phyloP scores from a whole-genome alignment of 2,113 vertebrate species.

The Notothenia rossii region DNA sequence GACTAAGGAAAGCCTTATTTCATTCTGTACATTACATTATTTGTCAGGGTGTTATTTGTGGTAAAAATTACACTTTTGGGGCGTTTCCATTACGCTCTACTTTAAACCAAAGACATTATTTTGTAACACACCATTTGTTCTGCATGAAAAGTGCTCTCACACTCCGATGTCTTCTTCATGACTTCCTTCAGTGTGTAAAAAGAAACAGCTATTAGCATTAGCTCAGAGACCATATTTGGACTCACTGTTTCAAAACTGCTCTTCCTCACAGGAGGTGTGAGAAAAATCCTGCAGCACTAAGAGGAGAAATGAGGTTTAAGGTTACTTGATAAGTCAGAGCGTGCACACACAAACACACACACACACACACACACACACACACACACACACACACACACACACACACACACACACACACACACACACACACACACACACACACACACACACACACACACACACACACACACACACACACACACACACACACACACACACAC shows the following conservation, averaged over 20 bases:
- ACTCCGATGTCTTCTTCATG: not conserved
- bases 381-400: conserved; percentile 32
- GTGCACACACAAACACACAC: conserved; percentile 38
- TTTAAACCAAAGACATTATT: not conserved
- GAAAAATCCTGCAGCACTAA: conserved; percentile 33
- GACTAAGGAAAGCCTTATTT: no score
- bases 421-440: conserved; percentile 22
- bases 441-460: no score
- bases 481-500: no score
- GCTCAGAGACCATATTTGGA: not conserved
- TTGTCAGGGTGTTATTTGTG: no score
- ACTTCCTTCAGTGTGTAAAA: not conserved
- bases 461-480: no score
- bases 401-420: conserved; percentile 39
- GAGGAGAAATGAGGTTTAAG: conserved; percentile 40
- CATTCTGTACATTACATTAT: no score
- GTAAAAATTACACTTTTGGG: no score
- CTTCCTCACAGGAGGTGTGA: not conserved
- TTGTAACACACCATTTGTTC: not conserved
- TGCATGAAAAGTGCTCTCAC: not conserved
- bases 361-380: conserved; percentile 33
- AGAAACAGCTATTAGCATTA: not conserved
- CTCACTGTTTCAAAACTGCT: not conserved
- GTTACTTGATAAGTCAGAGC: conserved; percentile 43
- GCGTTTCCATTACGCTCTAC: no score